Evolutionary conservation across 2,113 vertebrate species (phyloP).

Genomic region (Stictonetta naevosa): DNA sequence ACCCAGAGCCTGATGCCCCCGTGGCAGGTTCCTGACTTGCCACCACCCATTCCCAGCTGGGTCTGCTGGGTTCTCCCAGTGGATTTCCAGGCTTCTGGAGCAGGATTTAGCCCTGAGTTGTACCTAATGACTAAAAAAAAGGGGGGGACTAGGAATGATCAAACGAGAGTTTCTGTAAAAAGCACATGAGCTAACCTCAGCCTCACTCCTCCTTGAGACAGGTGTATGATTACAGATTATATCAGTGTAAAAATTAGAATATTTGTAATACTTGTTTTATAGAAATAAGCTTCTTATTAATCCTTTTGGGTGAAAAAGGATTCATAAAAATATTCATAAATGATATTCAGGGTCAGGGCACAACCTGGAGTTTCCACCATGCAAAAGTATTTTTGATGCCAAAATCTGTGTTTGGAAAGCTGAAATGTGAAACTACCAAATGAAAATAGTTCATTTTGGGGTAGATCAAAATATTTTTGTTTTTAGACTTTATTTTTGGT

Average conservation of each 20-base stretch:
- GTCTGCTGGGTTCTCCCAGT: neutral
- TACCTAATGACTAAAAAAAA: too few species aligned
- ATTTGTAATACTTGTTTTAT: too few species aligned
- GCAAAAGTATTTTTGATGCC: neutral
- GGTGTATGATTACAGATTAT: accelerated
- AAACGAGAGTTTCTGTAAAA: neutral
- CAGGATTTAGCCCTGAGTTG: neutral
- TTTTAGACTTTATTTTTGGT: neutral
- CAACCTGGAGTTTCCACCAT: neutral
- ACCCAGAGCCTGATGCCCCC: accelerated
- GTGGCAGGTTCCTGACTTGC: accelerated
- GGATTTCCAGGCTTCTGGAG: neutral
- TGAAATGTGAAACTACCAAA: neutral
- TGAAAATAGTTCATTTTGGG: neutral
- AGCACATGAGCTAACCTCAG: neutral
- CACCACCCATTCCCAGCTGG: neutral
- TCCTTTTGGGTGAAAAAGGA: neutral
- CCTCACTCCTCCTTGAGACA: neutral
- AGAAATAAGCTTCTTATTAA: neutral
- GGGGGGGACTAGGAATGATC: accelerated
- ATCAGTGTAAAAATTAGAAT: too few species aligned
- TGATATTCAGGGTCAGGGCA: neutral
- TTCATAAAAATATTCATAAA: neutral
- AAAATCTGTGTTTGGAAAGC: neutral
- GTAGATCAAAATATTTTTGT: neutral